Conservation (phyloP, 2,888 invertebrate genomes). For the Plutella xylostella region DNA sequence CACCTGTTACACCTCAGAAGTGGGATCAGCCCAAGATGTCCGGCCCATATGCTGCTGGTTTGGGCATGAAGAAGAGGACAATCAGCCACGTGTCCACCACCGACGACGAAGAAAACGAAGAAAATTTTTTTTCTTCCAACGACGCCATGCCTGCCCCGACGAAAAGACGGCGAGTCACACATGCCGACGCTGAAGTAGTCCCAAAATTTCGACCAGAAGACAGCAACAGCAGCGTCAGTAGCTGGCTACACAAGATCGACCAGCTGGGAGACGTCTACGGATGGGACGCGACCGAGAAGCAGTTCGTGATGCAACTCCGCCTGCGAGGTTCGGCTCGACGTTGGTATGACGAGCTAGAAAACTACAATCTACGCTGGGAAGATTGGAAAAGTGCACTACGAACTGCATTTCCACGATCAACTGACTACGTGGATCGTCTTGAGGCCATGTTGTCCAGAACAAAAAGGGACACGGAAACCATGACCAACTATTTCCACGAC, state of each 20-base stretch:
- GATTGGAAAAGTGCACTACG: constrained; percentile 23
- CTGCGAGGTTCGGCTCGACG: constrained; percentile 21
- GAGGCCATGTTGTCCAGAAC: constrained; percentile 23
- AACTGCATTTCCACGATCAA: constrained; percentile 21
- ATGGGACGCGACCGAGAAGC: constrained; percentile 16
- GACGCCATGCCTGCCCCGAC: too few species aligned
- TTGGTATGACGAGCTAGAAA: constrained; percentile 22
- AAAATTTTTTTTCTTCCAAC: too few species aligned
- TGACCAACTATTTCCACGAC: constrained; percentile 27
- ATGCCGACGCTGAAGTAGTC: too few species aligned
- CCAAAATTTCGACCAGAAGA: constrained; percentile 18
- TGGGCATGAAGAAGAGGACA: too few species aligned
- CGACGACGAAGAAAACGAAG: too few species aligned
- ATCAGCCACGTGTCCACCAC: too few species aligned
- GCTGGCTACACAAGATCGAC: constrained; percentile 25
- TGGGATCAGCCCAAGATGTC: too few species aligned
- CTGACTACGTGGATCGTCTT: constrained; percentile 23
- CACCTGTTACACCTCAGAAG: too few species aligned
- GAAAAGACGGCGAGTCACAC: too few species aligned
- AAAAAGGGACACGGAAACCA: constrained; percentile 22
- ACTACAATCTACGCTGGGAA: constrained; percentile 23
- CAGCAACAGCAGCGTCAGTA: constrained; percentile 15
- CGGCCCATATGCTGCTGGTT: too few species aligned
- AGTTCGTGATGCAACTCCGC: constrained; percentile 20
- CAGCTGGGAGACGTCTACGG: constrained; percentile 24